A percentile compares a stretch with the other conserved stretches of the same genome.
phyloP scores from a whole-genome alignment of 1,140 invertebrate genomes.

The Drosophila setifemur region DNA sequence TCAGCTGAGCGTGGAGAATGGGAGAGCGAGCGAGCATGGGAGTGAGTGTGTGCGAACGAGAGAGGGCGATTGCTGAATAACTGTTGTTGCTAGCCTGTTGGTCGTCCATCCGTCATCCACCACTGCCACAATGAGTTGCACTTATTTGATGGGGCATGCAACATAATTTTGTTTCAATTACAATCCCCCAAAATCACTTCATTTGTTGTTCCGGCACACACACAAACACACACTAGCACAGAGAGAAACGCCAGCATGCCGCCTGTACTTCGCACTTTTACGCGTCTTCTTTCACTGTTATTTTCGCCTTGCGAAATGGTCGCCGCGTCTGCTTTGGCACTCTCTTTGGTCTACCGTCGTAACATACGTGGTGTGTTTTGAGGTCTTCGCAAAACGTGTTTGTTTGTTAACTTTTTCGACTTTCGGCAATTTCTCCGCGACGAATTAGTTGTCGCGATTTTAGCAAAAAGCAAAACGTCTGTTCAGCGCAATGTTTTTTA shows the following conservation, averaged over 20 bases:
- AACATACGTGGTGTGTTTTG: slow-evolving; percentile 12
- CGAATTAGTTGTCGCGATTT: slow-evolving; percentile 2
- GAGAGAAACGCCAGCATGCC: no score
- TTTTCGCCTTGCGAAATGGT: slow-evolving; percentile 26
- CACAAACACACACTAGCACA: slow-evolving; percentile 8
- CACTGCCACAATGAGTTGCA: slow-evolving; percentile 65
- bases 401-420: slow-evolving; percentile 28
- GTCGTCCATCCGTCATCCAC: slow-evolving; percentile 41
- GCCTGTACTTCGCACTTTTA: slow-evolving; percentile 48
- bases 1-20: slow-evolving; percentile 60
- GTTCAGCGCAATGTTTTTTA: slow-evolving; percentile 13
- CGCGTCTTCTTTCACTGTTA: slow-evolving; percentile 47
- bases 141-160: slow-evolving; percentile 47
- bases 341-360: slow-evolving; percentile 3
- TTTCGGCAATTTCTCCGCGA: slow-evolving; percentile 21
- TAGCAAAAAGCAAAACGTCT: slow-evolving; percentile 13
- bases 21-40: slow-evolving; percentile 1
- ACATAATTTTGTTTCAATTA: no score
- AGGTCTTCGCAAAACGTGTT: slow-evolving; percentile 28
- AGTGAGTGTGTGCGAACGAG: slow-evolving; percentile 30
- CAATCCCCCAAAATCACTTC: background rate
- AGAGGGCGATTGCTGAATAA: slow-evolving; percentile 55
- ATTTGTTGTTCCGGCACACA: slow-evolving; percentile 40
- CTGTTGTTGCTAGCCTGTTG: slow-evolving; percentile 72
- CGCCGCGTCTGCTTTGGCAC: slow-evolving; percentile 21